phyloP scores from a whole-genome alignment of 2,888 invertebrate species.

The Eupeodes latifasciatus region DNA sequence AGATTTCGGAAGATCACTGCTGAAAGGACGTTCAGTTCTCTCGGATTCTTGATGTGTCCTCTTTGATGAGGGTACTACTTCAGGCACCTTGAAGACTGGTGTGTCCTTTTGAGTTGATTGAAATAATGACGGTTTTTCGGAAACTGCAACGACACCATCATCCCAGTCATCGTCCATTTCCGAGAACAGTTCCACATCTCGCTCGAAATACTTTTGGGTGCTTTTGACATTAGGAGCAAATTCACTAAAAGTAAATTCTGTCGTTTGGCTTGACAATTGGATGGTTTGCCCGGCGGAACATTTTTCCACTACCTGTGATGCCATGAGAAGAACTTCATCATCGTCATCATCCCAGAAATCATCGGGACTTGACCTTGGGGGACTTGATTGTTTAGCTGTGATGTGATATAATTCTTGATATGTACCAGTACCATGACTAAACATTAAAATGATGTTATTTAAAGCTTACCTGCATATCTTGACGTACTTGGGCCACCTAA shows the following conservation, averaged over 20 bases:
- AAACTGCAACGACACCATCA: not conserved
- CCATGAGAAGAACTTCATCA: slow-evolving; percentile 82
- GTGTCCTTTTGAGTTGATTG: not conserved
- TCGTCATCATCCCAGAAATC: slow-evolving; percentile 83
- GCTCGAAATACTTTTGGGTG: slow-evolving; percentile 78
- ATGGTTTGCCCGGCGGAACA: slow-evolving; percentile 56
- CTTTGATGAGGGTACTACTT: slow-evolving; percentile 46
- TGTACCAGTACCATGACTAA: not conserved
- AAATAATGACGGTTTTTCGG: slow-evolving; percentile 27
- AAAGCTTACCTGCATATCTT: slow-evolving; percentile 33
- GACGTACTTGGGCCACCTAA: slow-evolving; percentile 25
- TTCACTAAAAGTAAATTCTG: slow-evolving; percentile 80
- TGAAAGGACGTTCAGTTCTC: slow-evolving; percentile 34
- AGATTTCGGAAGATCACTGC: slow-evolving; percentile 35
- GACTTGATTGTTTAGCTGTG: slow-evolving; percentile 42
- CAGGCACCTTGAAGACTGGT: slow-evolving; percentile 47
- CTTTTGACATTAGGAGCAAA: slow-evolving; percentile 79
- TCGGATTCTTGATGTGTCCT: slow-evolving; percentile 47
- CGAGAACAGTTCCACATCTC: slow-evolving; percentile 77
- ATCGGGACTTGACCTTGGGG: slow-evolving; percentile 61
- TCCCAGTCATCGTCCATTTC: slow-evolving; percentile 79
- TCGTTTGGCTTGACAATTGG: slow-evolving; percentile 68
- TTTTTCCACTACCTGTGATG: slow-evolving; percentile 82
- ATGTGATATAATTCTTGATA: no score
- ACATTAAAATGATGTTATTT: not conserved